These are phyloP conservation scores for Athalia circularis DNA, from an alignment of 2,888 invertebrate genomes.

Conservation along the genomic window DNA sequence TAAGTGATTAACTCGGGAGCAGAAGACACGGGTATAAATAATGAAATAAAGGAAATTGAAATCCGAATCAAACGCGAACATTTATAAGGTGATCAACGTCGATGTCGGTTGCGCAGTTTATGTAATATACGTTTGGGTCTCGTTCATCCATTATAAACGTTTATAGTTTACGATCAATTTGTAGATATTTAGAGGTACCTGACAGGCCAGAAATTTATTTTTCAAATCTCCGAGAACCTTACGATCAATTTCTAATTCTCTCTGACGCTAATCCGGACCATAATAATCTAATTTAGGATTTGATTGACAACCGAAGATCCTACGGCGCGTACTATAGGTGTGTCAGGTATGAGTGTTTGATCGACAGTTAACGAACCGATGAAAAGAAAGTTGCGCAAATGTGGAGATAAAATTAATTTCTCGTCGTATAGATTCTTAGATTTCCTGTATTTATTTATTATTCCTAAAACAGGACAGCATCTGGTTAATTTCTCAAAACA, in stretches of 20 bases:
- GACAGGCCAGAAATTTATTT: slow-evolving; percentile 32
- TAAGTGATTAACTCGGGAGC: slow-evolving; percentile 10
- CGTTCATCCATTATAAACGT: neutral
- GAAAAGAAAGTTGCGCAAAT: neutral
- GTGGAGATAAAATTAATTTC: neutral
- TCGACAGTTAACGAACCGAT: neutral
- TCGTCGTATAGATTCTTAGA: no score
- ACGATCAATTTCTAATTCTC: slow-evolving; percentile 38
- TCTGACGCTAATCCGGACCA: slow-evolving; percentile 43
- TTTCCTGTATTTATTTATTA: neutral
- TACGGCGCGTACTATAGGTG: neutral
- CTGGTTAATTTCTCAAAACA: no score
- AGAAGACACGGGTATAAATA: neutral
- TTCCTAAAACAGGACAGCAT: no score
- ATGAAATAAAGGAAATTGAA: neutral
- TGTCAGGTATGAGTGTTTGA: neutral
- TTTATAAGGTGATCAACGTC: neutral
- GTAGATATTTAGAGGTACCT: slow-evolving; percentile 11
- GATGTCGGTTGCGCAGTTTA: neutral
- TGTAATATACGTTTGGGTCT: no score
- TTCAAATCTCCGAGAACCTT: slow-evolving; percentile 1
- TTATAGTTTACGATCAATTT: slow-evolving; percentile 35
- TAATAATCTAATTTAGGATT: slow-evolving; percentile 44
- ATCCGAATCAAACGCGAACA: slow-evolving; percentile 9
- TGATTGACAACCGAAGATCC: slow-evolving; percentile 45